These are phyloP conservation scores for Gallinago paraguaiae DNA, from an alignment of 2,113 vertebrate species.

Conservation along the genomic window DNA sequence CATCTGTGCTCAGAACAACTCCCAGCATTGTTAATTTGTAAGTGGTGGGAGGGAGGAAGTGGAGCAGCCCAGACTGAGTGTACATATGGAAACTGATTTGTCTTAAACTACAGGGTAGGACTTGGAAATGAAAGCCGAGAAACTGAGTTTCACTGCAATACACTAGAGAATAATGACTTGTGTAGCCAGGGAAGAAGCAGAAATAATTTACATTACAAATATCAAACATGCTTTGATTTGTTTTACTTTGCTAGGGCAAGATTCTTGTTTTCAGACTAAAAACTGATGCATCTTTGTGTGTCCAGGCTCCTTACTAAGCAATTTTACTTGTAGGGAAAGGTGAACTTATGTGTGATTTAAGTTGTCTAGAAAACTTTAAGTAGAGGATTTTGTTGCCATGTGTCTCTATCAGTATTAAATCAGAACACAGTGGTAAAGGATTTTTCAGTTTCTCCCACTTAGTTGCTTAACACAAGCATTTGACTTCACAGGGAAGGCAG, in stretches of 20 bases:
- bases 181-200: not conserved
- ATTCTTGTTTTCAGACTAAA: not conserved
- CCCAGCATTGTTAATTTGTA: constrained; percentile 2
- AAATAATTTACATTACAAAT: not conserved
- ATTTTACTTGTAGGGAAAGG: not conserved
- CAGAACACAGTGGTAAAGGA: not conserved
- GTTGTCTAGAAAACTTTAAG: not conserved
- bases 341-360: not conserved
- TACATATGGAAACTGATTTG: not conserved
- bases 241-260: not conserved
- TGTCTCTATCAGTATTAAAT: not conserved
- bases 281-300: not conserved
- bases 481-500: not conserved
- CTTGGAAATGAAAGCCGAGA: not conserved
- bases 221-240: not conserved
- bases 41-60: constrained; percentile 4
- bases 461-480: not conserved
- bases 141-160: not conserved
- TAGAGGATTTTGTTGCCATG: not conserved
- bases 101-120: not conserved
- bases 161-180: not conserved
- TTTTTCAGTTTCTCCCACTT: not conserved
- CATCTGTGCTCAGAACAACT: not conserved
- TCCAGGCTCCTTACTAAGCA: not conserved
- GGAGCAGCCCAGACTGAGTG: not conserved